A percentile compares a stretch with the other conserved stretches of the same genome.
These are phyloP conservation scores for Anabas testudineus DNA, from an alignment of 2,797 vertebrate species.

Conservation along the genomic window DNA sequence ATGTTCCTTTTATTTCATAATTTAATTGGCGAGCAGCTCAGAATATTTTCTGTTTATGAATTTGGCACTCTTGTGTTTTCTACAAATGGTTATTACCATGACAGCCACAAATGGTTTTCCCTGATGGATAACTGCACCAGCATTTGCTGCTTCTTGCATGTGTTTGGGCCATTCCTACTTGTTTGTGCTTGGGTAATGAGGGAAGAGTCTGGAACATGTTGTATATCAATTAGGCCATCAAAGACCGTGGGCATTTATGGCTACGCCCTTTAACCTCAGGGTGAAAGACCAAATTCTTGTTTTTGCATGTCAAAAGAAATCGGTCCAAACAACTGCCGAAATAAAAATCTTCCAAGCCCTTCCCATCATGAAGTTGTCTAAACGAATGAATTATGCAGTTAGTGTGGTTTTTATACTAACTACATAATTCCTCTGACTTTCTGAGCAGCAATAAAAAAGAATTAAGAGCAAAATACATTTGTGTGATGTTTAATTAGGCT, in stretches of 20 bases:
- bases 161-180: constrained; percentile 58
- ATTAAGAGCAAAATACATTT: constrained; percentile 12
- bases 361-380: constrained; percentile 22
- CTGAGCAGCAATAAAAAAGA: constrained; percentile 3
- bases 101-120: constrained; percentile 68
- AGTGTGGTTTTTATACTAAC: constrained; percentile 38
- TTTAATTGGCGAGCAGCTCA: constrained; percentile 58
- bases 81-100: constrained; percentile 66
- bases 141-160: constrained; percentile 53
- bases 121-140: constrained; percentile 46
- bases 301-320: constrained; percentile 76
- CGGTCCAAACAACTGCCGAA: constrained; percentile 57
- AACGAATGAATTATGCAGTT: constrained; percentile 38
- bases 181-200: constrained; percentile 69
- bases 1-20: constrained; percentile 66
- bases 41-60: constrained; percentile 65
- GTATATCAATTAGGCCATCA: constrained; percentile 85
- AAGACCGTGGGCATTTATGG: constrained; percentile 78
- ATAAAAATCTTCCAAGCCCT: constrained; percentile 29
- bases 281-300: constrained; percentile 78
- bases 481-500: constrained; percentile 43
- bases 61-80: constrained; percentile 57
- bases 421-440: no score
- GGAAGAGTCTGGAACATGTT: constrained; percentile 74
- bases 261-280: constrained; percentile 77